These are phyloP conservation scores for Monochamus saltuarius DNA, from an alignment of 1,140 invertebrate species.

Conservation along the genomic window DNA sequence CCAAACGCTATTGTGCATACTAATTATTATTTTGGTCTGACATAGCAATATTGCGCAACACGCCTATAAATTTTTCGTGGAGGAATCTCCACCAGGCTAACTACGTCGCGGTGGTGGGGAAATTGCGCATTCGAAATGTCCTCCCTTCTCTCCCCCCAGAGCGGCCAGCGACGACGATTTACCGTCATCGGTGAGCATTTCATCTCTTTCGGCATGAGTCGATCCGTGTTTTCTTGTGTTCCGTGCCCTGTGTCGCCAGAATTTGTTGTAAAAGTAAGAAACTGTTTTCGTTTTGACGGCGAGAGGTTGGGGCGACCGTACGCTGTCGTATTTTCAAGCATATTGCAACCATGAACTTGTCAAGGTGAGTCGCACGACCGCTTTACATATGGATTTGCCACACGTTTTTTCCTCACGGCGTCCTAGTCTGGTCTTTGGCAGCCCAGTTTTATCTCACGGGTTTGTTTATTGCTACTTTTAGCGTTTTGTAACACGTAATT, in stretches of 20 bases:
- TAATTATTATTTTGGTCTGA: constrained; percentile 9
- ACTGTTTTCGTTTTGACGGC: constrained; percentile 2
- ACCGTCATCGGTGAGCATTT: constrained; percentile 36
- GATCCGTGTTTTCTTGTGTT: too few relatives aligned
- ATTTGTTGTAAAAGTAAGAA: too few relatives aligned
- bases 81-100: constrained; percentile 33
- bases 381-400: constrained; percentile 1
- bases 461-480: too few relatives aligned
- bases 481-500: too few relatives aligned
- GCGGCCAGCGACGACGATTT: constrained; percentile 31
- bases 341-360: constrained; percentile 19
- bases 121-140: constrained; percentile 46
- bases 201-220: constrained; percentile 27
- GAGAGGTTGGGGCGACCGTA: not conserved
- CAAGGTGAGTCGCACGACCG: constrained; percentile 16
- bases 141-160: constrained; percentile 28
- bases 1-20: not conserved
- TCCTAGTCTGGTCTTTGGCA: too few relatives aligned
- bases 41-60: constrained; percentile 40
- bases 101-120: constrained; percentile 35
- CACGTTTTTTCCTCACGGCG: not conserved
- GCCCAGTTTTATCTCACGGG: too few relatives aligned
- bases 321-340: not conserved
- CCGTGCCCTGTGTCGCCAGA: too few relatives aligned
- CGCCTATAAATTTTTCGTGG: constrained; percentile 38